Evolutionary conservation across 2,797 vertebrate species (phyloP).

Genomic region (Carapus acus): DNA sequence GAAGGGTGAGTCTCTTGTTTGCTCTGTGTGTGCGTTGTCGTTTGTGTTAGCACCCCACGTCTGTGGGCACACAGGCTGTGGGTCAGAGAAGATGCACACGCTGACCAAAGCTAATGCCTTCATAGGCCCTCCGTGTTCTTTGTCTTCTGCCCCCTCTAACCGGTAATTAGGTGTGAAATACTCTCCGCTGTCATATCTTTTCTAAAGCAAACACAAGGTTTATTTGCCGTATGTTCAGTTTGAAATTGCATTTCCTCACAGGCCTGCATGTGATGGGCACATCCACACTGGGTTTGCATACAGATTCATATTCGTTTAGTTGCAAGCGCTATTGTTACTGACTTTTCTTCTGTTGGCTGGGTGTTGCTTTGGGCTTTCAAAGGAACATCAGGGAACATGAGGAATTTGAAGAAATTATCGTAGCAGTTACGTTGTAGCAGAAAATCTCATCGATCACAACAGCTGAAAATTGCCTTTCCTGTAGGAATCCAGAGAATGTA

Average conservation of each 20-base stretch:
- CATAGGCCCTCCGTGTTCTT: not conserved
- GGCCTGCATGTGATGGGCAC: constrained; percentile 57
- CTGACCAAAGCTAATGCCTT: constrained; percentile 2
- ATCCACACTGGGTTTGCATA: constrained; percentile 53
- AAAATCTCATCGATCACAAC: constrained; percentile 33
- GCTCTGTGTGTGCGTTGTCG: not conserved
- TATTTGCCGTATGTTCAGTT: constrained; percentile 33
- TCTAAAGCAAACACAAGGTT: constrained; percentile 47
- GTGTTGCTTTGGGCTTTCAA: constrained; percentile 49
- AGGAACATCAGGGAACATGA: constrained; percentile 51
- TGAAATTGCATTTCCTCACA: constrained; percentile 48
- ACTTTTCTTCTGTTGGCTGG: constrained; percentile 38
- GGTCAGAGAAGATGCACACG: constrained; percentile 6
- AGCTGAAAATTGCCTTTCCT: constrained; percentile 41
- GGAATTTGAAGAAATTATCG: constrained; percentile 51
- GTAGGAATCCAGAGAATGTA: not conserved
- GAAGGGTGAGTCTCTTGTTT: constrained; percentile 76
- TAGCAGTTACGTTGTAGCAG: constrained; percentile 46
- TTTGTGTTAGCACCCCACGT: not conserved
- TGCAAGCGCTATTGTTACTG: constrained; percentile 60
- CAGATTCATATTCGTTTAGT: constrained; percentile 62
- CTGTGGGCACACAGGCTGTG: not conserved
- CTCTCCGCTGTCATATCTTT: constrained; percentile 44
- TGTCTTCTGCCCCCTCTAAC: not conserved
- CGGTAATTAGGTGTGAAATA: constrained; percentile 34